Conservation (phyloP, 1,140 invertebrate species). For the Sitophilus oryzae region DNA sequence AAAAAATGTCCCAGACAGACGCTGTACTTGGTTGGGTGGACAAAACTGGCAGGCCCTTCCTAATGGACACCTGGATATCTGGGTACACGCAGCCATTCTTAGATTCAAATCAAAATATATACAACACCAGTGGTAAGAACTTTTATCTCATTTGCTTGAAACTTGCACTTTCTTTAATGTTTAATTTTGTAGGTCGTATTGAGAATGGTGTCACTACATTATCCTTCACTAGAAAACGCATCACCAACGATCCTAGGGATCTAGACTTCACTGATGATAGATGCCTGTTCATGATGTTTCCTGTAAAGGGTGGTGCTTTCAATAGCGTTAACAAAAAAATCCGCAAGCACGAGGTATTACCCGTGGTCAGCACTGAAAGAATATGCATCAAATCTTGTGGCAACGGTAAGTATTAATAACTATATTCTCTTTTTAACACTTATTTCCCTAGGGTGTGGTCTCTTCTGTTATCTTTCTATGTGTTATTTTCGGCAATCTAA, state of each 20-base stretch:
- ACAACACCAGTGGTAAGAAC: conserved; percentile 55
- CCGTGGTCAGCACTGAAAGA: conserved; percentile 68
- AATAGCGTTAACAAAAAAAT: conserved; percentile 82
- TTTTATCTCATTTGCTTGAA: too few species aligned
- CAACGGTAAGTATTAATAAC: conserved; percentile 44
- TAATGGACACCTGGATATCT: conserved; percentile 84
- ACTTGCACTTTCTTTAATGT: too few species aligned
- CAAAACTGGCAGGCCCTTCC: conserved; percentile 64
- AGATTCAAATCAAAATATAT: conserved; percentile 71
- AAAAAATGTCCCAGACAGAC: conserved; percentile 79
- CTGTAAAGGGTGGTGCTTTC: conserved; percentile 75
- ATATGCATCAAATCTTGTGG: conserved; percentile 80
- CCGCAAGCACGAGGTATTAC: conserved; percentile 70
- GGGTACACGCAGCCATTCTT: conserved; percentile 71
- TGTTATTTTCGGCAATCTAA: too few species aligned
- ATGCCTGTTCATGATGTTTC: conserved; percentile 86
- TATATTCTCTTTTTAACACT: conserved; percentile 1
- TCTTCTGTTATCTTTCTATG: too few species aligned
- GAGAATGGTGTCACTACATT: conserved; percentile 73
- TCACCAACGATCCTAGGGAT: conserved; percentile 75
- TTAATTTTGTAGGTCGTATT: conserved; percentile 49
- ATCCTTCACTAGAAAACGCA: conserved; percentile 71
- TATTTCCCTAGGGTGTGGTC: too few species aligned
- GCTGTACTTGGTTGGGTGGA: conserved; percentile 86
- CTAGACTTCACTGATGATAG: conserved; percentile 74